phyloP scores from a whole-genome alignment of 2,888 invertebrate species.

The Diaprepes abbreviatus region DNA sequence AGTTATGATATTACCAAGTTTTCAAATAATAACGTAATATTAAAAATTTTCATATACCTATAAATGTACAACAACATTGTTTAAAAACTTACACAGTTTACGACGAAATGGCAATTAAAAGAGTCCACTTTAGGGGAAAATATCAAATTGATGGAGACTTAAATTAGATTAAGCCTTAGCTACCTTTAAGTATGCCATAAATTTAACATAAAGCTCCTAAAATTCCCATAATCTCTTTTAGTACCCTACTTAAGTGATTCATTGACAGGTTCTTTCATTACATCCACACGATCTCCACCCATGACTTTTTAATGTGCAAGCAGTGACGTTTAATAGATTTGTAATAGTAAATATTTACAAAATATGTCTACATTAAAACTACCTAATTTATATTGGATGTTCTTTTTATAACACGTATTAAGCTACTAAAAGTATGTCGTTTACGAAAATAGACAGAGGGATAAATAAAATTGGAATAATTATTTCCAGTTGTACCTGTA shows the following conservation, averaged over 20 bases:
- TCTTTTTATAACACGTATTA: conserved; percentile 3
- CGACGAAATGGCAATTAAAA: neutral
- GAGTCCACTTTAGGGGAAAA: conserved; percentile 13
- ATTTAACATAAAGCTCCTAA: conserved; percentile 29
- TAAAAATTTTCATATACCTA: too few species aligned
- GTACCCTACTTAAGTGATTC: conserved; percentile 32
- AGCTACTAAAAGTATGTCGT: conserved; percentile 17
- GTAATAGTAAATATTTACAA: conserved; percentile 36
- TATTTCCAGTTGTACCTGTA: too few species aligned
- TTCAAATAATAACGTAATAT: too few species aligned
- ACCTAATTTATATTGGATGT: neutral
- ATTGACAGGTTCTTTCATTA: conserved; percentile 33
- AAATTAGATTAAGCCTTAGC: conserved; percentile 24
- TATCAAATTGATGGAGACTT: conserved; percentile 28
- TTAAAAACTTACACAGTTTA: conserved; percentile 1
- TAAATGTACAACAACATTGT: neutral
- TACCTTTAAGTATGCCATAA: conserved; percentile 28
- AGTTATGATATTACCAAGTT: too few species aligned
- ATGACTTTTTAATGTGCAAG: conserved; percentile 11
- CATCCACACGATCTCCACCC: neutral
- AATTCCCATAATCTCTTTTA: conserved; percentile 34
- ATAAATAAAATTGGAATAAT: neutral
- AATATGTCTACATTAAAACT: conserved; percentile 26
- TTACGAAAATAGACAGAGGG: conserved; percentile 2
- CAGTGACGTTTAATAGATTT: conserved; percentile 19